These are phyloP conservation scores for Tyrannus savana DNA, from an alignment of 2,113 vertebrate genomes.

Conservation along the genomic window DNA sequence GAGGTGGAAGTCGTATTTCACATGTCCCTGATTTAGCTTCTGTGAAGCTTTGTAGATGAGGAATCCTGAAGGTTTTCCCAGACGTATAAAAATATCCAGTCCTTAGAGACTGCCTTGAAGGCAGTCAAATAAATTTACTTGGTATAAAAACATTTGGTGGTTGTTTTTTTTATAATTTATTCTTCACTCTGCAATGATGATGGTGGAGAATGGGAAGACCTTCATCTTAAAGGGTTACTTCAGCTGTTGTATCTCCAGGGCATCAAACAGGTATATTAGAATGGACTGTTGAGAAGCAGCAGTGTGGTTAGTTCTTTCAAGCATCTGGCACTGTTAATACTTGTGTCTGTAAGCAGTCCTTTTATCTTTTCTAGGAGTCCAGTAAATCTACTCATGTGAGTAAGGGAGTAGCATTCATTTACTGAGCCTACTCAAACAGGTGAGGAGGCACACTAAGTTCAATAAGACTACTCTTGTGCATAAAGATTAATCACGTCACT, in stretches of 20 bases:
- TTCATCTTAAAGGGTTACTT: background rate
- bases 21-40: background rate
- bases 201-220: background rate
- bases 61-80: background rate
- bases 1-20: background rate
- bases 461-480: background rate
- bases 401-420: background rate
- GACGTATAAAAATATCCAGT: background rate
- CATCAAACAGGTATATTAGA: background rate
- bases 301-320: background rate
- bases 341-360: background rate
- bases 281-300: background rate
- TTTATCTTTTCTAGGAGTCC: background rate
- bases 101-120: background rate
- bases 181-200: background rate
- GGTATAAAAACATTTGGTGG: background rate
- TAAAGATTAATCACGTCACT: constrained; percentile 12
- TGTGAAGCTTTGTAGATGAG: background rate
- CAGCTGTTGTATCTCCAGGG: background rate
- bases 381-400: background rate
- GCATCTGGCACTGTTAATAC: background rate
- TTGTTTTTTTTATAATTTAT: background rate
- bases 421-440: background rate
- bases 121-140: background rate
- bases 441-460: background rate